Evolutionary conservation across 2,888 invertebrate species (phyloP).

Genomic region (Magallana nippona): DNA sequence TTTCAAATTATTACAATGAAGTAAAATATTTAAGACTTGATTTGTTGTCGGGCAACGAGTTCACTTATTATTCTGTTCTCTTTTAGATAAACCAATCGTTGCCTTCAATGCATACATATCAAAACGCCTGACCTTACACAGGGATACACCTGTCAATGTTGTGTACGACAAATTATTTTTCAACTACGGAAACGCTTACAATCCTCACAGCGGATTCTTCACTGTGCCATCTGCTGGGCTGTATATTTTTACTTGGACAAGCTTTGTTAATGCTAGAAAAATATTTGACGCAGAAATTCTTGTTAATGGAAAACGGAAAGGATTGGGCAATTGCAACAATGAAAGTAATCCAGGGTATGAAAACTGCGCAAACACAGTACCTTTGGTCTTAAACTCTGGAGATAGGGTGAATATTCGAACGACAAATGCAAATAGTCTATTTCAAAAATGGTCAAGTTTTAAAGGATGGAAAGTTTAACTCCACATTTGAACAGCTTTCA

Average conservation of each 20-base stretch:
- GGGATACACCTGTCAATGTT: background rate
- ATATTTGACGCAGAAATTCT: background rate
- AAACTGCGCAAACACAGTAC: slow-evolving; percentile 2
- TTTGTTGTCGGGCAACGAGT: too few relatives aligned
- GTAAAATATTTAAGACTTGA: too few relatives aligned
- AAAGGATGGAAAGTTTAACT: background rate
- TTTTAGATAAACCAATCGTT: background rate
- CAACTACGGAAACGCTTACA: background rate
- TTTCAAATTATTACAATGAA: too few relatives aligned
- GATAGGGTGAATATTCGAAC: background rate
- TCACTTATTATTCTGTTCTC: background rate
- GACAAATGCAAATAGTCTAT: background rate
- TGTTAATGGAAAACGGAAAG: background rate
- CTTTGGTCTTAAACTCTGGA: background rate
- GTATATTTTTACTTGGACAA: background rate
- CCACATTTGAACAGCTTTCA: background rate
- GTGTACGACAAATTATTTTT: slow-evolving; percentile 13
- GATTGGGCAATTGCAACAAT: background rate
- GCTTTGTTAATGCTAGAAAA: background rate
- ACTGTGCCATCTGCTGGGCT: background rate
- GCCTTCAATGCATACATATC: slow-evolving; percentile 1
- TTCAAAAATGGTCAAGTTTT: background rate
- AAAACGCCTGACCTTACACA: background rate
- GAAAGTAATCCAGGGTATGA: background rate
- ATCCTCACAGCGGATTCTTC: background rate